These are phyloP conservation scores for Chloroclysta siterata DNA, from an alignment of 2,888 invertebrate species.

Conservation along the genomic window DNA sequence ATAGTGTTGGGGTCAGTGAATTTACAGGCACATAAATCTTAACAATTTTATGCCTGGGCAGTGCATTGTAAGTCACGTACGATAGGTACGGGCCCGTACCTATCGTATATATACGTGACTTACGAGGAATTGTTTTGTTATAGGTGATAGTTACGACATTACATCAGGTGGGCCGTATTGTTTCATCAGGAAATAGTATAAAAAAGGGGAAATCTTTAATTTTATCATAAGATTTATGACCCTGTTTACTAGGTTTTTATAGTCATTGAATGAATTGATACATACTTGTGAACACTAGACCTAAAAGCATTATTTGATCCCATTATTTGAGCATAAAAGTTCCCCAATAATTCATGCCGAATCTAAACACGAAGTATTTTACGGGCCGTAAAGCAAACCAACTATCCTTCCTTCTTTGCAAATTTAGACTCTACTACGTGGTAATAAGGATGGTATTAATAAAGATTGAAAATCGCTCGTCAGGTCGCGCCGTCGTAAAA, in stretches of 20 bases:
- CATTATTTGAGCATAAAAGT: conserved; percentile 17
- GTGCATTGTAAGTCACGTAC: no score
- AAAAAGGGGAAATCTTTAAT: no score
- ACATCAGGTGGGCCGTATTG: no score
- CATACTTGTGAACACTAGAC: neutral
- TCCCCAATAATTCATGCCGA: conserved; percentile 7
- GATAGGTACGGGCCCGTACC: no score
- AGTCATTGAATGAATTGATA: neutral
- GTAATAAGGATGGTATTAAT: conserved; percentile 14
- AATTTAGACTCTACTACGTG: conserved; percentile 16
- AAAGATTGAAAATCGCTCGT: conserved; percentile 4
- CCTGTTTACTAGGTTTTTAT: neutral
- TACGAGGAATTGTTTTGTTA: no score
- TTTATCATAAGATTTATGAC: no score
- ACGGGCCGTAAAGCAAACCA: conserved; percentile 22
- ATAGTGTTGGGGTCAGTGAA: no score
- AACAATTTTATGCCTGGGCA: no score
- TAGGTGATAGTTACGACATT: no score
- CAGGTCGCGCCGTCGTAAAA: conserved; percentile 28
- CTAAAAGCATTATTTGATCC: neutral
- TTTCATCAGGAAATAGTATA: no score
- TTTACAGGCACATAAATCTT: no score
- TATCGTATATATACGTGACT: no score
- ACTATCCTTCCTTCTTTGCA: conserved; percentile 8
- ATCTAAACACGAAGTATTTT: conserved; percentile 26